Evolutionary conservation across 2,797 vertebrate genomes (phyloP).

Genomic region (Zenarchopterus dispar): DNA sequence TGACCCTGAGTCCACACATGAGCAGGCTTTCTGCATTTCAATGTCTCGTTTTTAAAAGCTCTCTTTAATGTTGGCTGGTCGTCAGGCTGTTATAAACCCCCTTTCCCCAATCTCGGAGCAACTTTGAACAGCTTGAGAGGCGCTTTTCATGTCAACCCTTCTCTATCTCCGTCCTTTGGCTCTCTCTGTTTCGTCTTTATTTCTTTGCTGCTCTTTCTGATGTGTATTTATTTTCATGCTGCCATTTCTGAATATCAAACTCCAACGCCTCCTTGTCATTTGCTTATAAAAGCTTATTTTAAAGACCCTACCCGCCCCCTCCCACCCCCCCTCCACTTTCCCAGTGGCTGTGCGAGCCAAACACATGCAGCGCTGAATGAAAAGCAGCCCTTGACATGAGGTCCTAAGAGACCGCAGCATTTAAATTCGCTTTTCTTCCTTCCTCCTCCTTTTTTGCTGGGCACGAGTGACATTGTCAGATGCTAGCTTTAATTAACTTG

Average conservation of each 20-base stretch:
- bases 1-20: constrained; percentile 91
- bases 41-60: constrained; percentile 90
- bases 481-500: constrained; percentile 99
- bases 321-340: constrained; percentile 80
- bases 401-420: constrained; percentile 94
- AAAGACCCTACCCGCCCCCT: constrained; percentile 74
- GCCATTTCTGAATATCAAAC: constrained; percentile 90
- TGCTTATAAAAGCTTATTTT: constrained; percentile 82
- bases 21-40: constrained; percentile 92
- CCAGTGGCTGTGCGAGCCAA: constrained; percentile 85
- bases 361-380: constrained; percentile 89
- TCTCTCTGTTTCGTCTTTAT: constrained; percentile 69
- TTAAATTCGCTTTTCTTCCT: constrained; percentile 95
- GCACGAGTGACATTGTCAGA: constrained; percentile 99
- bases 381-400: constrained; percentile 97
- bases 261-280: constrained; percentile 90
- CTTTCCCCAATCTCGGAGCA: constrained; percentile 80
- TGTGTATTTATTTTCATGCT: constrained; percentile 92
- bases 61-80: constrained; percentile 86
- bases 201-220: constrained; percentile 71
- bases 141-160: constrained; percentile 83
- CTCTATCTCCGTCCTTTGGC: constrained; percentile 78
- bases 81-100: constrained; percentile 78
- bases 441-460: constrained; percentile 87
- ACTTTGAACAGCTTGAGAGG: constrained; percentile 81